A percentile compares a stretch with the other conserved stretches of the same genome.
These are phyloP conservation scores for Sciurus vulgaris DNA, from an alignment of 2,797 vertebrate species.

Conservation along the genomic window DNA sequence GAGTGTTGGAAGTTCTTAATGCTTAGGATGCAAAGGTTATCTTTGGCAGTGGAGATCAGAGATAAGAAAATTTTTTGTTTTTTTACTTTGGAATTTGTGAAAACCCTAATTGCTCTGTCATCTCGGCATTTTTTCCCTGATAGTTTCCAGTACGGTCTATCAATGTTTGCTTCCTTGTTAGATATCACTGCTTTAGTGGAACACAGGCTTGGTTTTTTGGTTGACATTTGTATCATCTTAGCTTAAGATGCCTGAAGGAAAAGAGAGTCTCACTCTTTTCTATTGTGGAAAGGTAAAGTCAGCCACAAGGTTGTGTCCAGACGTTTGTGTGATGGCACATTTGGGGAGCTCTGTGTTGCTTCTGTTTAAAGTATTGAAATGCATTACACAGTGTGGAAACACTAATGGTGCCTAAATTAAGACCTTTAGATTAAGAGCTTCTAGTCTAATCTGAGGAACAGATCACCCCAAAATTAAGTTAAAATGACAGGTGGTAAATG, in stretches of 20 bases:
- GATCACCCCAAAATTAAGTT: constrained; percentile 3
- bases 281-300: background rate
- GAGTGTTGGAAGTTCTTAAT: constrained; percentile 7
- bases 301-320: background rate
- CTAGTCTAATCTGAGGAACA: constrained; percentile 32
- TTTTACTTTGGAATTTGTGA: constrained; percentile 47
- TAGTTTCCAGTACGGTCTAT: background rate
- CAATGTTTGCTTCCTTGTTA: constrained; percentile 4
- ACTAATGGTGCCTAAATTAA: constrained; percentile 19
- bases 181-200: constrained; percentile 7
- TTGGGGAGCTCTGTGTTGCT: background rate
- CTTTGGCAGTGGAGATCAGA: background rate
- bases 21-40: constrained; percentile 49
- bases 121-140: background rate
- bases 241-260: constrained; percentile 26
- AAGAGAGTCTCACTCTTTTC: background rate
- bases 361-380: constrained; percentile 17
- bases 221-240: constrained; percentile 27
- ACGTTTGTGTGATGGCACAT: background rate
- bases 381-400: background rate
- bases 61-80: background rate
- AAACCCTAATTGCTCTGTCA: constrained; percentile 41
- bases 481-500: constrained; percentile 9
- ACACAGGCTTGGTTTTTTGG: constrained; percentile 2
- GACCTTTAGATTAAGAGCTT: background rate